These are phyloP conservation scores for Phrynocephalus forsythii DNA, from an alignment of 2,797 vertebrate species.

Conservation along the genomic window DNA sequence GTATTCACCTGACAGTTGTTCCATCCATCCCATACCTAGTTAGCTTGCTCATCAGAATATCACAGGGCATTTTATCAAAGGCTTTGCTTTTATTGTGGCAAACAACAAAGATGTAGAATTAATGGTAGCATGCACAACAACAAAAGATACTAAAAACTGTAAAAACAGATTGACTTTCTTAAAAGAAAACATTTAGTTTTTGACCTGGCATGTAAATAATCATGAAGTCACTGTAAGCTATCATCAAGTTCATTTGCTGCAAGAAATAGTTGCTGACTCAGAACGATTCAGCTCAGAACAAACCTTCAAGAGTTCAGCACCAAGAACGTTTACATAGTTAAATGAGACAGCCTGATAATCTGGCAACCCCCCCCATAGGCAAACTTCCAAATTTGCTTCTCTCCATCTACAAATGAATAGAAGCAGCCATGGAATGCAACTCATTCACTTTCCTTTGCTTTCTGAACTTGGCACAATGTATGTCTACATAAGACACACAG, in stretches of 20 bases:
- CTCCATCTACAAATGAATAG: neutral
- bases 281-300: slow-evolving; percentile 13
- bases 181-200: neutral
- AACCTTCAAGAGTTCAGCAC: slow-evolving; percentile 43
- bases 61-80: too few species aligned
- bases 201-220: neutral
- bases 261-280: slow-evolving; percentile 29
- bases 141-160: neutral
- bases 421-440: slow-evolving; percentile 18
- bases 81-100: neutral
- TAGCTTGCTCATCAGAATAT: too few species aligned
- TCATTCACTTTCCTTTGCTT: slow-evolving; percentile 30
- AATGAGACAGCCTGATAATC: slow-evolving; percentile 25
- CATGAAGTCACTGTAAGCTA: neutral
- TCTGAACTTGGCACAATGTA: neutral
- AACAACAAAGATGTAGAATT: neutral
- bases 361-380: slow-evolving; percentile 11
- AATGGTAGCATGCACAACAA: neutral
- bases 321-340: slow-evolving; percentile 16
- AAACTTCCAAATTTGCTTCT: neutral
- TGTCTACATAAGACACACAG: accelerated
- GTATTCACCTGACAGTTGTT: too few species aligned
- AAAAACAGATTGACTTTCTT: neutral
- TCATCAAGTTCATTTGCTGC: neutral
- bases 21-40: too few species aligned